Conservation (phyloP, 35 echinoderm and acorn worm species). For the Anneissia japonica region DNA sequence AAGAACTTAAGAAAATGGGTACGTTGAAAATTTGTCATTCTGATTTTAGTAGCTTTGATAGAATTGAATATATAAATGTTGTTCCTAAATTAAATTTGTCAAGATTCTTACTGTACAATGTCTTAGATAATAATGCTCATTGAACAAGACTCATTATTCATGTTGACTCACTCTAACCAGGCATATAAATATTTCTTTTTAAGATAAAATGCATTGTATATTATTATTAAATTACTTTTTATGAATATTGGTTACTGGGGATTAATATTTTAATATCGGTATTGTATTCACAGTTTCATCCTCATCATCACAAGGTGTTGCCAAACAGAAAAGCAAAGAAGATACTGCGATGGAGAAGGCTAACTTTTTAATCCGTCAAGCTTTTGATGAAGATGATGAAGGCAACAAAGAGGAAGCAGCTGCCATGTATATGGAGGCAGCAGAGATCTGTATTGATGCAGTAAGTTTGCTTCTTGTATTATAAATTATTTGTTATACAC, state of each 20-base stretch:
- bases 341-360: conserved; percentile 48
- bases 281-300: not conserved
- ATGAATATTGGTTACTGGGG: not conserved
- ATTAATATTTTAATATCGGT: not conserved
- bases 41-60: no score
- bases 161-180: no score
- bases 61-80: no score
- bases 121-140: no score
- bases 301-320: not conserved
- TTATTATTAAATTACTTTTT: not conserved
- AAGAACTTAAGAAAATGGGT: conserved; percentile 50
- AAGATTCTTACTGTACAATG: no score
- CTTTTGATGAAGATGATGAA: conserved; percentile 82
- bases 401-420: conserved; percentile 64
- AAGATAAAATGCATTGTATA: not conserved
- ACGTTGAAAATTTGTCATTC: no score
- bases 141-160: no score
- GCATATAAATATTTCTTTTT: no score
- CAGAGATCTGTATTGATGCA: conserved; percentile 81
- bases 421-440: conserved; percentile 84
- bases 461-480: conserved; percentile 31
- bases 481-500: no score
- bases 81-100: no score
- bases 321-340: conserved; percentile 23
- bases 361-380: conserved; percentile 69